phyloP scores from a whole-genome alignment of 2,888 invertebrate genomes.

The Xestoiulus laeticollis region DNA sequence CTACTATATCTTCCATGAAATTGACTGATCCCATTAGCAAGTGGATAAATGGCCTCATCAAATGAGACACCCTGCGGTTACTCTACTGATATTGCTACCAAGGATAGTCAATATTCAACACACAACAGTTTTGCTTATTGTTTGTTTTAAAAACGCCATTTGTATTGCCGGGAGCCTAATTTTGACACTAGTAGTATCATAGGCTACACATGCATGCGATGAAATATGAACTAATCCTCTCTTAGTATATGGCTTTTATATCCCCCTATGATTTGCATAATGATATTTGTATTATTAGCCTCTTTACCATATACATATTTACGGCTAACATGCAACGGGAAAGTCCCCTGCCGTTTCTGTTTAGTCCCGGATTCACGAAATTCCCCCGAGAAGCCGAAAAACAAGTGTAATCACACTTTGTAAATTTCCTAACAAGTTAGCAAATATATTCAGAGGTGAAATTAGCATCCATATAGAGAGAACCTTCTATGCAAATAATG shows the following conservation, averaged over 20 bases:
- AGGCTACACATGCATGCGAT: neutral
- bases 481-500: neutral
- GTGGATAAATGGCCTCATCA: neutral
- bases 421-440: constrained; percentile 24
- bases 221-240: constrained; percentile 30
- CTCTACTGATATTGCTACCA: neutral
- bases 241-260: neutral
- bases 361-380: constrained; percentile 21
- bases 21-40: too few relatives aligned
- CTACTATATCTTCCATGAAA: too few relatives aligned
- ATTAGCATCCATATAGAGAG: neutral
- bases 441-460: neutral
- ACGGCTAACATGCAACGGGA: constrained; percentile 1
- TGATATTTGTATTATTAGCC: constrained; percentile 36
- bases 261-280: constrained; percentile 32
- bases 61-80: neutral
- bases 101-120: neutral
- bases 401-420: constrained; percentile 31
- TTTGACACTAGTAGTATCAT: constrained; percentile 4
- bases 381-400: constrained; percentile 32
- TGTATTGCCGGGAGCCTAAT: constrained; percentile 34
- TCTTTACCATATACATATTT: constrained; percentile 31
- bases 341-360: constrained; percentile 31
- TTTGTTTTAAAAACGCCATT: constrained; percentile 22
- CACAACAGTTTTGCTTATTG: neutral